Conservation (phyloP, 2,113 vertebrate species). For the Oreotragus oreotragus region DNA sequence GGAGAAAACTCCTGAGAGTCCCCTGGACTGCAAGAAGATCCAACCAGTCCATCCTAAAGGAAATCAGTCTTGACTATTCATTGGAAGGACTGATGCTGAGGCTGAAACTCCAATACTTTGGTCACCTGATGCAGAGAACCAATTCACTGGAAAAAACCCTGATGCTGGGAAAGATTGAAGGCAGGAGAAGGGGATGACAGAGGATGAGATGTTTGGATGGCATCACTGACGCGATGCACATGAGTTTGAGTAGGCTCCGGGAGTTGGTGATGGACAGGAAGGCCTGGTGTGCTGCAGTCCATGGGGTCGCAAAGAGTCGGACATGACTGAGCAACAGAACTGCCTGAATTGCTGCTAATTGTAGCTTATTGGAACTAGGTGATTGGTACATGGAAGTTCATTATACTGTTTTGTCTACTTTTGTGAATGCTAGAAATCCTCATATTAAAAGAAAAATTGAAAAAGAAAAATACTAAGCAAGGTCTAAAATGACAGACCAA, state of each 20-base stretch:
- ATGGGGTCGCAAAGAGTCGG: neutral
- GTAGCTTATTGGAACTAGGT: neutral
- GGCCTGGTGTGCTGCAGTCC: neutral
- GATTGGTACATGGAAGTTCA: neutral
- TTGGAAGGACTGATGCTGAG: neutral
- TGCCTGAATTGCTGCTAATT: neutral
- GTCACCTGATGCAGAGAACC: neutral
- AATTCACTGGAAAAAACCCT: neutral
- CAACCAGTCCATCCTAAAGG: neutral
- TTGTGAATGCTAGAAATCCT: neutral
- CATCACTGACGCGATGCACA: fast-evolving
- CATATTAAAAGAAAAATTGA: neutral
- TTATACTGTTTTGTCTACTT: neutral
- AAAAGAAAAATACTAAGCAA: neutral
- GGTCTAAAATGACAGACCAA: neutral
- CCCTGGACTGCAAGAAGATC: neutral
- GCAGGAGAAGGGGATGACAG: neutral
- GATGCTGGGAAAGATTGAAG: neutral
- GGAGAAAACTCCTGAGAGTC: neutral
- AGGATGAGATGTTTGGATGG: neutral
- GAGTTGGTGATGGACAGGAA: neutral
- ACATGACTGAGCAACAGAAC: neutral
- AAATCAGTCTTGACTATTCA: neutral
- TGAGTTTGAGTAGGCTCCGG: neutral
- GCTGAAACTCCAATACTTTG: neutral